Conservation (phyloP, 1,140 invertebrate genomes). For the Euwallacea fornicatus region DNA sequence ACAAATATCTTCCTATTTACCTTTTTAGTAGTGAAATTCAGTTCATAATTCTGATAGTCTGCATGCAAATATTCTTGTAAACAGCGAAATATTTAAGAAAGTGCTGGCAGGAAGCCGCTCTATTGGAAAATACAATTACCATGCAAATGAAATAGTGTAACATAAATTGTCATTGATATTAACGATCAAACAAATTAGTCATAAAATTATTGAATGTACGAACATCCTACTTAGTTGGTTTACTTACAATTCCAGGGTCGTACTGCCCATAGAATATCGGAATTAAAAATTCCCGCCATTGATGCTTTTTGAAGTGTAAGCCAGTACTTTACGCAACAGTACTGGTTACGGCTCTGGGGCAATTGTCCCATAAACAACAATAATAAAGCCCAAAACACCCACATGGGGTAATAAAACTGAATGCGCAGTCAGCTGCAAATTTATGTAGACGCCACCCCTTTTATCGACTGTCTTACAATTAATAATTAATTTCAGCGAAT, state of each 20-base stretch:
- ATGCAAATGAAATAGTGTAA: conserved; percentile 1
- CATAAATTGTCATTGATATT: conserved; percentile 2
- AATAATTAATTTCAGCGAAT: conserved; percentile 32
- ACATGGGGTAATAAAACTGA: conserved; percentile 26
- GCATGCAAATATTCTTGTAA: no score
- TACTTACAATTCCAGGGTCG: not conserved
- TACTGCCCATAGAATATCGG: not conserved
- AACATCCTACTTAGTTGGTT: conserved; percentile 3
- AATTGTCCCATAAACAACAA: conserved; percentile 28
- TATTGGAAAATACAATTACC: not conserved
- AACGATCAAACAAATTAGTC: conserved; percentile 4
- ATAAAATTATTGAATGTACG: conserved; percentile 3
- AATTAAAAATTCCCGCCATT: no score
- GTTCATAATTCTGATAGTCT: no score
- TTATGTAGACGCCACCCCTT: conserved; percentile 34
- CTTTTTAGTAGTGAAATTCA: no score
- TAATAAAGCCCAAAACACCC: conserved; percentile 30
- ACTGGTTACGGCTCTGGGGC: conserved; percentile 20
- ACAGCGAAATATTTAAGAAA: not conserved
- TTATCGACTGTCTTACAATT: conserved; percentile 30
- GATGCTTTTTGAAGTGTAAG: not conserved
- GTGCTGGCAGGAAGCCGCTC: not conserved
- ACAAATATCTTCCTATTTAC: no score
- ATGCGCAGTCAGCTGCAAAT: conserved; percentile 25
- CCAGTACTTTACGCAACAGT: not conserved